Evolutionary conservation across 2,113 vertebrate genomes (phyloP).

Genomic region (Astur gentilis): DNA sequence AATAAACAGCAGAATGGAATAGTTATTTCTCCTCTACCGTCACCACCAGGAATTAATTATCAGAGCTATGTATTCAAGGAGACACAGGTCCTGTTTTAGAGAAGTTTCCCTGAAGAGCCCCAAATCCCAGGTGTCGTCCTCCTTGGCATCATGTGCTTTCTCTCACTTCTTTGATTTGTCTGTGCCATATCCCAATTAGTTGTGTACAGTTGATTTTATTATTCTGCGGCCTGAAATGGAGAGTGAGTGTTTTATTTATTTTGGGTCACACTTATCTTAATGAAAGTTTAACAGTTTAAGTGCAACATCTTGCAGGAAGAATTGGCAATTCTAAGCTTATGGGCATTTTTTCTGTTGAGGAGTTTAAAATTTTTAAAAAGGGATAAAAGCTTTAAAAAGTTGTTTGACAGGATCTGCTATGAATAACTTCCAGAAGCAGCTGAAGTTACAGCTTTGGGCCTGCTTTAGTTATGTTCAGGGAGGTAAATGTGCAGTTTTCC

Average conservation of each 20-base stretch:
- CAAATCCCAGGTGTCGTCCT: background rate
- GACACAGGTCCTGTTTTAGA: background rate
- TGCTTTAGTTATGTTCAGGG: background rate
- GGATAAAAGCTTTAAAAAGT: background rate
- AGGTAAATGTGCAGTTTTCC: background rate
- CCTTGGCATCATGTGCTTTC: background rate
- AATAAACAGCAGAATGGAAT: rapidly evolving
- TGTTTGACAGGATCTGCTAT: background rate
- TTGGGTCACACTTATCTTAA: background rate
- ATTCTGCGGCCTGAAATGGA: background rate
- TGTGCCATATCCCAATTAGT: background rate
- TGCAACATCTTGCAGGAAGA: background rate
- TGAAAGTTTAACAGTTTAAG: background rate
- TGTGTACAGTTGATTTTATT: background rate
- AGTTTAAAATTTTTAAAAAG: background rate
- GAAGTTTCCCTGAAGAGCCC: background rate
- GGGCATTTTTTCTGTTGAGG: background rate
- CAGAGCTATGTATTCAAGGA: background rate
- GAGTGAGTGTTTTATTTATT: background rate
- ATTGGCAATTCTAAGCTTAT: background rate
- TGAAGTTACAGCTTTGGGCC: background rate
- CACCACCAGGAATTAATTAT: background rate
- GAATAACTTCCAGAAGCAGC: background rate
- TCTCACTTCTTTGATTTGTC: background rate
- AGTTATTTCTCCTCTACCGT: background rate